These are phyloP conservation scores for Drosophila rellima DNA, from an alignment of 2,888 invertebrate genomes.

Conservation along the genomic window DNA sequence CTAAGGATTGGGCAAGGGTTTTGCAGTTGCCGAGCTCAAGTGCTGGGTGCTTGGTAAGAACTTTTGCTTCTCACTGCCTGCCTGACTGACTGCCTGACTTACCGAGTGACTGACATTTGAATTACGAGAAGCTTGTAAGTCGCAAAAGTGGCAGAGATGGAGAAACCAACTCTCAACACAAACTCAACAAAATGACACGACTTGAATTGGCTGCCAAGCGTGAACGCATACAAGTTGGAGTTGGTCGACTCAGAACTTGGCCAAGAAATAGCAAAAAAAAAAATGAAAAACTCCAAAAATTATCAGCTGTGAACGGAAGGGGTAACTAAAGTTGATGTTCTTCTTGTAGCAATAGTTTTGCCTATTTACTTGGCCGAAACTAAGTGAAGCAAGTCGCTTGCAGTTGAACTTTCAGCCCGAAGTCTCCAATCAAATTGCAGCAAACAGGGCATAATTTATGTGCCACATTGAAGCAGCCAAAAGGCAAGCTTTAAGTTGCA, in stretches of 20 bases:
- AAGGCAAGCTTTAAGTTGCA: slow-evolving; percentile 54
- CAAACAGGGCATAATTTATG: slow-evolving; percentile 71
- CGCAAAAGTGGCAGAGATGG: slow-evolving; percentile 1
- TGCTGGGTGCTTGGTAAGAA: slow-evolving; percentile 48
- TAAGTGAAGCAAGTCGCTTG: slow-evolving; percentile 33
- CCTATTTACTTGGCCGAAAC: slow-evolving; percentile 41
- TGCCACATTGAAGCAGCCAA: slow-evolving; percentile 43
- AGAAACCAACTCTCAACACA: slow-evolving; percentile 71
- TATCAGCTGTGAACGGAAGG: background rate
- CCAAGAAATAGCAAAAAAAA: slow-evolving; percentile 50
- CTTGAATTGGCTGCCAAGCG: slow-evolving; percentile 80
- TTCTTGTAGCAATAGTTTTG: slow-evolving; percentile 31
- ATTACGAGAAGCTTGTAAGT: slow-evolving; percentile 61
- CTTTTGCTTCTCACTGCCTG: slow-evolving; percentile 61
- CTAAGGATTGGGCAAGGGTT: slow-evolving; percentile 3
- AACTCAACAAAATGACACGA: slow-evolving; percentile 79
- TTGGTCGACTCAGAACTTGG: slow-evolving; percentile 61
- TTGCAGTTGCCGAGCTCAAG: slow-evolving; percentile 54
- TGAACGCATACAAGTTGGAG: slow-evolving; percentile 77
- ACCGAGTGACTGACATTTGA: slow-evolving; percentile 74
- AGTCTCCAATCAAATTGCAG: slow-evolving; percentile 71
- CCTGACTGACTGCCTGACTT: slow-evolving; percentile 47
- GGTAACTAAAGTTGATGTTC: slow-evolving; percentile 38
- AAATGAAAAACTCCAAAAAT: slow-evolving; percentile 35
- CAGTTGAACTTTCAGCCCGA: slow-evolving; percentile 20